These are phyloP conservation scores for Drosophila atripex DNA, from an alignment of 2,888 invertebrate genomes.

Conservation along the genomic window DNA sequence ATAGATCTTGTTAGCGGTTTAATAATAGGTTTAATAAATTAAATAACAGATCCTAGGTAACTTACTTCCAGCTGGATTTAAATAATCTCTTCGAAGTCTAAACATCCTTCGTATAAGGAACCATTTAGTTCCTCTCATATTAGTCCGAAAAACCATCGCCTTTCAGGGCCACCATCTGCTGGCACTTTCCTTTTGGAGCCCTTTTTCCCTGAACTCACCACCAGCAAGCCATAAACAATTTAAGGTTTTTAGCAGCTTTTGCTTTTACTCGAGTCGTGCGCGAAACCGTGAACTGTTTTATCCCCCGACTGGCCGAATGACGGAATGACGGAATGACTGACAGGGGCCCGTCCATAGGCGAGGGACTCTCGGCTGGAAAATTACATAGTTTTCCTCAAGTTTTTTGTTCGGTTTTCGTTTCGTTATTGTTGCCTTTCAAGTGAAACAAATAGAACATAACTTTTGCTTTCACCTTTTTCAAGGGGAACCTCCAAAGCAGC, in stretches of 20 bases:
- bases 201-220: slow-evolving; percentile 14
- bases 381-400: slow-evolving; percentile 36
- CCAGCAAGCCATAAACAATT: slow-evolving; percentile 32
- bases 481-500: slow-evolving; percentile 37
- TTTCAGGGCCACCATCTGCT: slow-evolving; percentile 29
- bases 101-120: background rate
- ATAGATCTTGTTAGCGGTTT: slow-evolving; percentile 29
- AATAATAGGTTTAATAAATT: too few species aligned
- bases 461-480: slow-evolving; percentile 73
- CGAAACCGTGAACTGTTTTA: slow-evolving; percentile 39
- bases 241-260: slow-evolving; percentile 43
- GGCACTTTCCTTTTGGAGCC: slow-evolving; percentile 31
- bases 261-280: slow-evolving; percentile 41
- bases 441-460: slow-evolving; percentile 77
- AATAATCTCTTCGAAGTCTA: background rate
- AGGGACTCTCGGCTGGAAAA: slow-evolving; percentile 36
- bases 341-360: slow-evolving; percentile 12
- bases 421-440: slow-evolving; percentile 50
- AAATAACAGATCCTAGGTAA: too few species aligned
- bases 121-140: background rate
- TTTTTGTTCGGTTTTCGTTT: slow-evolving; percentile 41
- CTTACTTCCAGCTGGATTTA: background rate
- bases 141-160: background rate
- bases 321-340: slow-evolving; percentile 16
- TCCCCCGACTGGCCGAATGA: slow-evolving; percentile 24